A percentile compares a stretch with the other conserved stretches of the same genome.
Conservation (phyloP, 2,888 invertebrate genomes). For the Lycocerus yunnanus region DNA sequence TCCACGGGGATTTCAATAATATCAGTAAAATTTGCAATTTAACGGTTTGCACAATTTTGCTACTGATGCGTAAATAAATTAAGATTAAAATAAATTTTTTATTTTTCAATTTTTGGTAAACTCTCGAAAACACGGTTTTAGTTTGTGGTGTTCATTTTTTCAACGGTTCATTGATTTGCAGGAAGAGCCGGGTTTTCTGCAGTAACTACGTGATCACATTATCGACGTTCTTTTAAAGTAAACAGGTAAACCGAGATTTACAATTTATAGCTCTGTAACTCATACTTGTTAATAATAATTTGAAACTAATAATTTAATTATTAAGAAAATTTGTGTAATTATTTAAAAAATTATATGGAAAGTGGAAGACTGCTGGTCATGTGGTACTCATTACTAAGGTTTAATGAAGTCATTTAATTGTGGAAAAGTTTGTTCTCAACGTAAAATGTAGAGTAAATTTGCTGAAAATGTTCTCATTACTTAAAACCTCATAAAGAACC, state of each 20-base stretch:
- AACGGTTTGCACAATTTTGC: neutral
- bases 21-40: neutral
- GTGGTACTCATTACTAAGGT: neutral
- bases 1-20: neutral
- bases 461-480: constrained; percentile 10
- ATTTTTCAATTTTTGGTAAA: neutral
- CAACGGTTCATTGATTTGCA: neutral
- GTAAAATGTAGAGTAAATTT: constrained; percentile 15
- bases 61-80: neutral
- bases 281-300: neutral
- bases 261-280: neutral
- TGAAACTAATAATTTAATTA: neutral
- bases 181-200: neutral
- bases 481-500: constrained; percentile 17
- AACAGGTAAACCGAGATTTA: neutral
- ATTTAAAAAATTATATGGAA: neutral
- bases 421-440: constrained; percentile 13
- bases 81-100: neutral
- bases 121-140: neutral
- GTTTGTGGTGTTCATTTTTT: neutral
- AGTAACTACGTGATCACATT: neutral
- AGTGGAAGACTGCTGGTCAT: neutral
- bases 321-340: neutral
- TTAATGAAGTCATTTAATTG: constrained; percentile 6
- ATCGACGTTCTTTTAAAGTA: neutral